Base-by-base conservation (phyloP, 2,888 invertebrate genomes). In the Andrena haemorrhoa region DNA sequence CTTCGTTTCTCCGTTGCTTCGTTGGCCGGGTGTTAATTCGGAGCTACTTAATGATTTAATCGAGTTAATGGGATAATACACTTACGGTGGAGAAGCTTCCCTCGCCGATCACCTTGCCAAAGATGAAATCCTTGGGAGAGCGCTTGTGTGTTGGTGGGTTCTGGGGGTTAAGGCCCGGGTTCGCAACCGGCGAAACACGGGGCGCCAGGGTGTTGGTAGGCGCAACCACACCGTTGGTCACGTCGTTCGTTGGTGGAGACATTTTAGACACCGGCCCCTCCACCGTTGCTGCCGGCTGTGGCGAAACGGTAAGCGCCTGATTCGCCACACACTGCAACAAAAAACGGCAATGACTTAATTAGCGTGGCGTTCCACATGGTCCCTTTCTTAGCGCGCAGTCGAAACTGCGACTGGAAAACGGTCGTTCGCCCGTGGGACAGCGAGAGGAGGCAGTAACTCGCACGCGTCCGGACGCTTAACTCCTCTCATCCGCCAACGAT, bases 81-180 rank as follows among this genome's bases (percentile, higher is more conserved):
- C 94, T 94, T 92, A 96, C 99, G 81, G 97, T 98, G 91, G 99
- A 99, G 94, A 98, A 99, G 93, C 99, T 98, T 86, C 99, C 99
- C 94, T 99, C 99, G 85, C 99, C 99, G 90, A 99, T 97, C 84
- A 97, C 96, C 95, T 98, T 98, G 78, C 98, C 98, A 95, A 99
- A 99, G 91, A 98, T 97, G 94, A 97, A 99, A 94, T 99, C 99
- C 92, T 97, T 96, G 74, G 98, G 96, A 26, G 96, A 96, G 90
- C 96, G 95, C 93, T 97, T 98, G 79, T 92, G 93, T 68, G 95
- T 94, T 64, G 95, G 93, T 75, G 90, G 91, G 58, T 94, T 91
- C 63, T 83, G 89, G 86, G 86, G 88, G 68, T 93, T 93, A 47
- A 95, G 93, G 72, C 94, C 93, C 86, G 94, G 92, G 79, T 94